These are phyloP conservation scores for Tricholauxania praeusta DNA, from an alignment of 2,888 invertebrate genomes.

Conservation along the genomic window DNA sequence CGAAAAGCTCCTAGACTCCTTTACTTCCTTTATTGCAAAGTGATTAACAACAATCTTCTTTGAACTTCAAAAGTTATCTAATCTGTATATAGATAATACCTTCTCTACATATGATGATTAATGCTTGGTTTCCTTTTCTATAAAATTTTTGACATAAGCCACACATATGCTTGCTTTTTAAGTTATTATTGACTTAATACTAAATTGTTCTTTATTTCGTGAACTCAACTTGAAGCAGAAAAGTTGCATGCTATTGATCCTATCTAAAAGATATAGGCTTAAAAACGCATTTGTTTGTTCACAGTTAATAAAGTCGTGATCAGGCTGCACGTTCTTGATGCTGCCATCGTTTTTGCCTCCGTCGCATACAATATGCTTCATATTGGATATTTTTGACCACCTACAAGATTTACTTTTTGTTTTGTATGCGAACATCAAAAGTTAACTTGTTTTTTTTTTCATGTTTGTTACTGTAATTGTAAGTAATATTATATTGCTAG, in stretches of 20 bases:
- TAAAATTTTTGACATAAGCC: no score
- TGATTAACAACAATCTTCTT: no score
- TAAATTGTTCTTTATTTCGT: neutral
- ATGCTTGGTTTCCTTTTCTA: no score
- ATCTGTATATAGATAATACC: no score
- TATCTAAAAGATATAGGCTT: neutral
- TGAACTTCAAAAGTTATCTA: no score
- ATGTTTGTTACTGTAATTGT: slow-evolving; percentile 42
- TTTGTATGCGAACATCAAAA: neutral
- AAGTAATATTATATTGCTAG: slow-evolving; percentile 22
- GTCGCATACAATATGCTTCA: slow-evolving; percentile 11
- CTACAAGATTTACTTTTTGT: slow-evolving; percentile 39
- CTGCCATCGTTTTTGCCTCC: neutral
- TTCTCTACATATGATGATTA: no score
- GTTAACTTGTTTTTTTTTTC: slow-evolving; percentile 30
- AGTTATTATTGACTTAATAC: neutral
- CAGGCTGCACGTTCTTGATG: slow-evolving; percentile 54
- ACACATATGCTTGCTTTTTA: no score
- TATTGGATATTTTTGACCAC: slow-evolving; percentile 43
- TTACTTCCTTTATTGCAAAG: no score
- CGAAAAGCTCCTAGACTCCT: no score
- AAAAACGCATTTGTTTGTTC: neutral
- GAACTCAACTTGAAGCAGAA: neutral
- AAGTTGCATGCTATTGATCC: slow-evolving; percentile 4
- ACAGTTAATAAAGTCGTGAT: slow-evolving; percentile 63